phyloP scores from a whole-genome alignment of 2,113 vertebrate species.

The Tenrec ecaudatus region DNA sequence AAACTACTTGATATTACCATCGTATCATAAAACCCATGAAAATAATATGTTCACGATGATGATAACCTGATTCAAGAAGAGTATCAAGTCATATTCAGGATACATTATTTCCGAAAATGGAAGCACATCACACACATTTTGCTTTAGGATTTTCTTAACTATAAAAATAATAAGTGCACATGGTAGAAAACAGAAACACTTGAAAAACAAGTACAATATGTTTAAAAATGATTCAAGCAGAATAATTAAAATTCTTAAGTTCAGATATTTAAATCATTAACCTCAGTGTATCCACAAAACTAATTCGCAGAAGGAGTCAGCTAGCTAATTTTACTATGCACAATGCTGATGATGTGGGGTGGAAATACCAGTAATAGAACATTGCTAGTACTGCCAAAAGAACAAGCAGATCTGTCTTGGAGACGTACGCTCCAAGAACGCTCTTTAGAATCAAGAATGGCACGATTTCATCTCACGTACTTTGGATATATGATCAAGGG shows the following conservation, averaged over 20 bases:
- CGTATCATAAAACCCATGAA: constrained; percentile 1
- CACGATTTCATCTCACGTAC: too few relatives aligned
- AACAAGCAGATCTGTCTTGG: too few relatives aligned
- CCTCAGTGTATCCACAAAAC: neutral
- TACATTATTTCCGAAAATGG: constrained; percentile 9
- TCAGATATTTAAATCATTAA: constrained; percentile 41
- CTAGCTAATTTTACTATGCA: neutral
- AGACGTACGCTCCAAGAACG: too few relatives aligned
- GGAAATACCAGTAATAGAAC: neutral
- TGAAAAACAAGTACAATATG: neutral
- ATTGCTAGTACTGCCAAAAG: too few relatives aligned
- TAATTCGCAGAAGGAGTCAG: neutral
- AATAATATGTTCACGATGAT: constrained; percentile 29
- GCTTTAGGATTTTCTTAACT: constrained; percentile 16
- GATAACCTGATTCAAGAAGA: neutral
- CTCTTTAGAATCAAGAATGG: too few relatives aligned
- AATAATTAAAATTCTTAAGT: constrained; percentile 7
- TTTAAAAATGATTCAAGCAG: constrained; percentile 27
- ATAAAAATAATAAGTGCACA: neutral
- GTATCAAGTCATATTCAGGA: constrained; percentile 52
- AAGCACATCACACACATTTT: constrained; percentile 9
- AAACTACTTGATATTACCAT: neutral
- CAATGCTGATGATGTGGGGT: neutral
- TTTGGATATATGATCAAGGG: too few relatives aligned
- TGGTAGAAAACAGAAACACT: neutral